Percentiles rank a stretch among this genome's conserved stretches.
Conservation (phyloP, 2,888 invertebrate species). For the Chymomyza caudatula region DNA sequence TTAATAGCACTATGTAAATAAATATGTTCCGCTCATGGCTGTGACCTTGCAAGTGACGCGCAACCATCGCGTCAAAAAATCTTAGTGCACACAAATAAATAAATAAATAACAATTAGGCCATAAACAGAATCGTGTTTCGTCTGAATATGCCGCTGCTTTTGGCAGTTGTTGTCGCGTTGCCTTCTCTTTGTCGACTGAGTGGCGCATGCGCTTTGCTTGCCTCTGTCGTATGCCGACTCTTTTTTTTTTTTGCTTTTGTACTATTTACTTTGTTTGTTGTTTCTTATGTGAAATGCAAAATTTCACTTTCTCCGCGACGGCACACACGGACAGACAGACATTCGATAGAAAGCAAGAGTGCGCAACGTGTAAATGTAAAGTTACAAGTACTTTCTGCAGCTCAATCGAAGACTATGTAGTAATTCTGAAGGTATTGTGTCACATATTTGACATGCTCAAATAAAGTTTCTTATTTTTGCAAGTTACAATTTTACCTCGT, state of each 20-base stretch:
- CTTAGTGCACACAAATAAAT: not conserved
- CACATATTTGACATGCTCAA: not conserved
- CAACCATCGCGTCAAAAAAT: not conserved
- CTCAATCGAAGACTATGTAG: not conserved
- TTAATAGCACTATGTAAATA: constrained; percentile 51
- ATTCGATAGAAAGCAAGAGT: not conserved
- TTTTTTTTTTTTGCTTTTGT: constrained; percentile 18
- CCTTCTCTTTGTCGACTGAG: not conserved
- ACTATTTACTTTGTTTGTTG: constrained; percentile 25
- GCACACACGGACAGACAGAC: constrained; percentile 10
- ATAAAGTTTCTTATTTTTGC: not conserved
- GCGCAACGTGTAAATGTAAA: not conserved
- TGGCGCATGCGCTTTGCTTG: not conserved
- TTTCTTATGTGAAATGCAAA: constrained; percentile 64
- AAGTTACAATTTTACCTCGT: not conserved
- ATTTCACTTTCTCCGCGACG: constrained; percentile 67
- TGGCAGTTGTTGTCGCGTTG: not conserved
- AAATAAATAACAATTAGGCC: not conserved
- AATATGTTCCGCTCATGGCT: constrained; percentile 11
- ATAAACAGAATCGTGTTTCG: not conserved
- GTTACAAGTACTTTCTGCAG: not conserved
- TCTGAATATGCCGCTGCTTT: not conserved
- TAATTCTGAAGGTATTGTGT: not conserved
- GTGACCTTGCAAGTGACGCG: constrained; percentile 22
- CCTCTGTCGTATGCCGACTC: constrained; percentile 14